Evolutionary conservation across 2,888 invertebrate species (phyloP), one percentile per base, ranked within the genome.

Genomic region (Drosophila melanocephala): DNA sequence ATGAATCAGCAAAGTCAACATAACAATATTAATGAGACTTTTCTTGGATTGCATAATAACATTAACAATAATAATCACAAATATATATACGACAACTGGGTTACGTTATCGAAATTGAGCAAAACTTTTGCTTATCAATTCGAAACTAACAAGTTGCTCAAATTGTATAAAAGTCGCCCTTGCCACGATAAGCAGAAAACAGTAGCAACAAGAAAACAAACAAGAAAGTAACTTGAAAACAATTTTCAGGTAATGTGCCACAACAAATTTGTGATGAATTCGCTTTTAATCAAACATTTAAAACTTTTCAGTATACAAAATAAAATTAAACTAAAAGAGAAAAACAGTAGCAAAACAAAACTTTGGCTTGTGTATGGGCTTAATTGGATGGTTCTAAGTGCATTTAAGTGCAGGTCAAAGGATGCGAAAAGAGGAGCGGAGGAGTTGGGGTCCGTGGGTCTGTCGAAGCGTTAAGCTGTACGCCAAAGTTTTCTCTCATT

Each of bases 221-320:
- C 26, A n/a, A 32, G 28, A 62, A 30, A 50, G 55, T 51, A 57
- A 53, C 53, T 22, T 47, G 32, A n/a, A 35, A 62, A 60, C 60
- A 79, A 68, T 65, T 77, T 72, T 59, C 32, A 55, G 62, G 69
- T 67, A 61, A 72, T 71, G 61, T 52, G 72, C 65, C 77, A 76
- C 78, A 77, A 56, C 71, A 75, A 84, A 87, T 82, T 77, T 83
- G 55, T 74, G 76, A 77, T 78, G 76, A 82, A 89, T 89, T 86
- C 72, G 65, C 75, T 75, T 82, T 87, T 78, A 87, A 89, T 86
- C 87, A 89, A 86, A 87, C 83, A 84, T 87, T 89, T 87, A 80
- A 82, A 86, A 89, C 89, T 87, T 87, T 86, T 82, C 82, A 82
- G 80, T 84, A 77, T 74, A 80, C 70, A 58, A 71, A 84, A 77